These are phyloP conservation scores for Lateolabrax maculatus DNA, from an alignment of 2,797 vertebrate species.

Conservation along the genomic window DNA sequence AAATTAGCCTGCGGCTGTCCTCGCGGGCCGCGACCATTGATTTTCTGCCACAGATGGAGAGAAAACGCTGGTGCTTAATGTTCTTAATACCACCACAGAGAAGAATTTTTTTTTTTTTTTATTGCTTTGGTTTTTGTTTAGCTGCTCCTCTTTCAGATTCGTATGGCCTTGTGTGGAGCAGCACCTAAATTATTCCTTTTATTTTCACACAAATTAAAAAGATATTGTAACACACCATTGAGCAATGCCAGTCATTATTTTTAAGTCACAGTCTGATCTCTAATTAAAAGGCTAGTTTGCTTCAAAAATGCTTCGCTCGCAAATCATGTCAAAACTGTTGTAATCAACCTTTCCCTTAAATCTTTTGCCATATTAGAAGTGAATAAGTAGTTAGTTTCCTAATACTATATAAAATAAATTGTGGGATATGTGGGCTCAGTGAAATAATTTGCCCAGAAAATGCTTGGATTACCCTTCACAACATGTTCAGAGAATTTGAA, in stretches of 20 bases:
- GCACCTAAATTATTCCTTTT: slow-evolving; percentile 2
- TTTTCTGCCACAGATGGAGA: slow-evolving; percentile 85
- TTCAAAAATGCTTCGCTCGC: background rate
- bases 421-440: background rate
- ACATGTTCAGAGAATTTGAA: background rate
- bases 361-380: background rate
- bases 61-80: slow-evolving; percentile 81
- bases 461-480: background rate
- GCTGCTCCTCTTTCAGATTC: slow-evolving; percentile 34
- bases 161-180: slow-evolving; percentile 27
- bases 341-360: background rate
- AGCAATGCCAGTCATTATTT: background rate
- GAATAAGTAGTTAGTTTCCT: background rate
- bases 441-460: background rate
- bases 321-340: background rate
- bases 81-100: slow-evolving; percentile 81
- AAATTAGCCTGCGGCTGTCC: slow-evolving; percentile 82
- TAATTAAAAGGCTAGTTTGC: background rate
- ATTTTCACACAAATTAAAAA: slow-evolving; percentile 2
- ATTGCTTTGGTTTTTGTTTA: slow-evolving; percentile 77
- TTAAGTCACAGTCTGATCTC: background rate
- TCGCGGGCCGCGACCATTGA: slow-evolving; percentile 81
- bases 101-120: slow-evolving; percentile 40
- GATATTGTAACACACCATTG: background rate
- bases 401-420: background rate